A percentile compares a stretch with the other conserved stretches of the same genome.
Conservation (phyloP, 2,888 invertebrate genomes). For the Andrena bicolor region DNA sequence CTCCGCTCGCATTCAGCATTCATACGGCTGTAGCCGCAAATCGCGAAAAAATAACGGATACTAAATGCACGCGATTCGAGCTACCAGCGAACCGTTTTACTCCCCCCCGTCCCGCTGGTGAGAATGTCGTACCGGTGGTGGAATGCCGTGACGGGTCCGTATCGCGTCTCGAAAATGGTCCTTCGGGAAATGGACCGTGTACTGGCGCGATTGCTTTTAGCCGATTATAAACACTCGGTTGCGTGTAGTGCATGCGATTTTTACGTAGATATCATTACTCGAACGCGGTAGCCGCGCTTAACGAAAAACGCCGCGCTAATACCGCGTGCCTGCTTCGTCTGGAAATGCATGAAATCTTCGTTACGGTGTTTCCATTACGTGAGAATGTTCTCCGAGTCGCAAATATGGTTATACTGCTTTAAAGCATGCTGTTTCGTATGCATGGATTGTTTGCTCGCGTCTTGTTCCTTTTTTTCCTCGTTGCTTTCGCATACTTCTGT, state of each 20-base stretch:
- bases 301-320: neutral
- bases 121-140: slow-evolving; percentile 45
- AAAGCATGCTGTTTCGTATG: neutral
- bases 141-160: slow-evolving; percentile 50
- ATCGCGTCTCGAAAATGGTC: slow-evolving; percentile 42
- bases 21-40: slow-evolving; percentile 55
- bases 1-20: slow-evolving; percentile 69
- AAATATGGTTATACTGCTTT: neutral
- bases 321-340: neutral
- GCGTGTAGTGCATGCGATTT: slow-evolving; percentile 13
- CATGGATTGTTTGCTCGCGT: neutral
- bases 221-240: slow-evolving; percentile 12
- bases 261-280: slow-evolving; percentile 5
- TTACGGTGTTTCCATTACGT: neutral
- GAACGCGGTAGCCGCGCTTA: neutral
- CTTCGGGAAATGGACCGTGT: slow-evolving; percentile 42
- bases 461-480: neutral
- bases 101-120: slow-evolving; percentile 8
- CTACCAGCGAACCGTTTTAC: slow-evolving; percentile 75
- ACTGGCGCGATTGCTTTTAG: slow-evolving; percentile 47
- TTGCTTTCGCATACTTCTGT: neutral
- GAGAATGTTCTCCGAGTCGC: neutral
- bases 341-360: no score
- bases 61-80: slow-evolving; percentile 77
- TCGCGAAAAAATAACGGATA: slow-evolving; percentile 70